Evolutionary conservation across 2,797 vertebrate species (phyloP), one percentile per base, ranked within the genome.

Genomic region (Acipenser oxyrinchus): DNA sequence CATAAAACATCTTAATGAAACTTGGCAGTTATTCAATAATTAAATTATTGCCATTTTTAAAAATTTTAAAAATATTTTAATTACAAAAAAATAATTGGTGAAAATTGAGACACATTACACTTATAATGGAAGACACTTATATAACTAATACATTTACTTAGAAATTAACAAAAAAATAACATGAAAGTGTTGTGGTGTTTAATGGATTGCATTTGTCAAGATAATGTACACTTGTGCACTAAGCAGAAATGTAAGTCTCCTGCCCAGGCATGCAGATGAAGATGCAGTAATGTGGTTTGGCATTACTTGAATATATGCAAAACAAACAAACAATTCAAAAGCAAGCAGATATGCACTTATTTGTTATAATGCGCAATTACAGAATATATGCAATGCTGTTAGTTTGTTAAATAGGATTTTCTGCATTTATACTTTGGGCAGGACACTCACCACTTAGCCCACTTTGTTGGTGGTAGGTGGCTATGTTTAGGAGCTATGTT

Each of bases 361-460:
- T 88, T 89, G 88, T 86, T 84, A 85, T 84, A 81, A 62, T 76
- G 70, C 80, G 84, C 82, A 83, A 70, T 82, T 78, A 73, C 37
- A 37, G 37, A 37, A 37, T 37, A 37, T 37, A 37, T 37, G 76
- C 76, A 82, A 83, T 80, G 84, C 86, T 86, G 89, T 92, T 91
- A 94, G 90, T 90, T 86, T 84, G 75, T 81, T 84, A 88, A 88
- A 92, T 82, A 84, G 87, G 84, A 83, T 72, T 79, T 58, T 12
- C 71, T 37, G 37, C 37, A 37, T 85, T 88, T 85, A 84, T 76
- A 74, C 72, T 75, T 71, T 75, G 82, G 83, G 83, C 80, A 84
- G 77, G 77, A 90, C 88, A 92, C 93, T 93, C 93, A 96, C 95
- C 95, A 91, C 92, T 90, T 89, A 86, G 86, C 90, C 91, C 91